These are phyloP conservation scores for Entomobrya multifasciata DNA, from an alignment of 2,888 invertebrate species.

Conservation along the genomic window DNA sequence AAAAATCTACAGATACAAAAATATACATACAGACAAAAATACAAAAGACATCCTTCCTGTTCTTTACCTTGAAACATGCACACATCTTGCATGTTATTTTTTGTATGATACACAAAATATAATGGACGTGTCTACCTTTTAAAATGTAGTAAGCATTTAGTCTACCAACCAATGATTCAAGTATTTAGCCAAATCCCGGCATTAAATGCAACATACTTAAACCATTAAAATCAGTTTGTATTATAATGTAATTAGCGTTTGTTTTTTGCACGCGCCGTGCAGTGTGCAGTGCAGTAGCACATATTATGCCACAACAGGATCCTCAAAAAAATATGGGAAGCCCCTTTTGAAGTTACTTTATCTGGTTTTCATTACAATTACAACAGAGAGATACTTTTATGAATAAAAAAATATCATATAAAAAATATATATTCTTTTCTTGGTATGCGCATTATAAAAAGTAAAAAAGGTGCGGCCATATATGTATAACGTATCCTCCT, in stretches of 20 bases:
- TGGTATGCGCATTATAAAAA: constrained; percentile 55
- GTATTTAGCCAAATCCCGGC: no score
- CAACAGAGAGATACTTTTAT: neutral
- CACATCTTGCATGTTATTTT: constrained; percentile 14
- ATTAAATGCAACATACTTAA: no score
- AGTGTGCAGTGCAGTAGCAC: neutral
- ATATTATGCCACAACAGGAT: constrained; percentile 1
- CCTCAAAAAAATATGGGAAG: neutral
- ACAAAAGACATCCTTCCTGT: constrained; percentile 62
- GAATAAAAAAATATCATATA: neutral
- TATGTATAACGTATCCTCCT: constrained; percentile 56
- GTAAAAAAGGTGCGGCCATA: constrained; percentile 57
- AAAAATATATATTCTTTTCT: constrained; percentile 34
- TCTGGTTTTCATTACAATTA: neutral
- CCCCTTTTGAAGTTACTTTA: neutral
- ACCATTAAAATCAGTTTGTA: neutral
- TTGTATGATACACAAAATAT: neutral
- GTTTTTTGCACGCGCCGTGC: constrained; percentile 25
- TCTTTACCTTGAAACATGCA: constrained; percentile 57
- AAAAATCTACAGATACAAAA: constrained; percentile 16
- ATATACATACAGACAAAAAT: no score
- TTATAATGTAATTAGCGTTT: constrained; percentile 7
- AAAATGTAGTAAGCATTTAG: no score
- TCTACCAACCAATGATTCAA: no score
- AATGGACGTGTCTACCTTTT: no score